phyloP scores from a whole-genome alignment of 30 jellyfish, hydroid and myxozoan genomes.

The Catostylus mosaicus region DNA sequence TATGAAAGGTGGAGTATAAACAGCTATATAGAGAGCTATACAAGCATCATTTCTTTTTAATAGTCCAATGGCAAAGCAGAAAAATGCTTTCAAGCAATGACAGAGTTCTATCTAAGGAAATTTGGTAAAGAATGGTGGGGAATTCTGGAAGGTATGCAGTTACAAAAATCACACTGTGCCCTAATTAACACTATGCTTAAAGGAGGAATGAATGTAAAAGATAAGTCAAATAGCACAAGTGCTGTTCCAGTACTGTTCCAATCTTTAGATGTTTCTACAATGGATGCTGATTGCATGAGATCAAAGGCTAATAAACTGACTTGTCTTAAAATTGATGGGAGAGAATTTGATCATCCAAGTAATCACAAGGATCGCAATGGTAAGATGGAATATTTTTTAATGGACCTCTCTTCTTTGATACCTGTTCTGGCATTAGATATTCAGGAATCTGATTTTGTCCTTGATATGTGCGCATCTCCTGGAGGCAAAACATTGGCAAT shows the following conservation, averaged over 20 bases:
- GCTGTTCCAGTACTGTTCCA: background rate
- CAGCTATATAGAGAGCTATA: no score
- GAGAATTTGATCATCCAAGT: constrained; percentile 9
- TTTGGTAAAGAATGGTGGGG: constrained; percentile 42
- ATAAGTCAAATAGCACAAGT: background rate
- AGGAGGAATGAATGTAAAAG: background rate
- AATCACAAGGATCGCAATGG: background rate
- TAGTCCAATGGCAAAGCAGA: constrained; percentile 14
- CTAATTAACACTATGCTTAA: constrained; percentile 7
- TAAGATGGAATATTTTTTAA: constrained; percentile 52
- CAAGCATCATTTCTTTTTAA: background rate
- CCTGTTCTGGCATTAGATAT: constrained; percentile 70
- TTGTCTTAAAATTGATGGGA: background rate
- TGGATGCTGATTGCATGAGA: background rate
- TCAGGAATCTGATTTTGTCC: constrained; percentile 49
- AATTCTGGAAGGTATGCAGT: background rate
- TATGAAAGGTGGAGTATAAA: no score
- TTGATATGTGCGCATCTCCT: constrained; percentile 88
- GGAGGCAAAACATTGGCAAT: constrained; percentile 80
- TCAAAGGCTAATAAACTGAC: background rate
- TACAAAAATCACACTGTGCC: constrained; percentile 27
- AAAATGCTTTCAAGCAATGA: constrained; percentile 18
- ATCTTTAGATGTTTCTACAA: background rate
- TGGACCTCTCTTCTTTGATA: constrained; percentile 71
- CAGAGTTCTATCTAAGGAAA: background rate